A percentile compares a stretch with the other conserved stretches of the same genome.
phyloP scores from a whole-genome alignment of 2,888 invertebrate species.

The Globia sparganii region DNA sequence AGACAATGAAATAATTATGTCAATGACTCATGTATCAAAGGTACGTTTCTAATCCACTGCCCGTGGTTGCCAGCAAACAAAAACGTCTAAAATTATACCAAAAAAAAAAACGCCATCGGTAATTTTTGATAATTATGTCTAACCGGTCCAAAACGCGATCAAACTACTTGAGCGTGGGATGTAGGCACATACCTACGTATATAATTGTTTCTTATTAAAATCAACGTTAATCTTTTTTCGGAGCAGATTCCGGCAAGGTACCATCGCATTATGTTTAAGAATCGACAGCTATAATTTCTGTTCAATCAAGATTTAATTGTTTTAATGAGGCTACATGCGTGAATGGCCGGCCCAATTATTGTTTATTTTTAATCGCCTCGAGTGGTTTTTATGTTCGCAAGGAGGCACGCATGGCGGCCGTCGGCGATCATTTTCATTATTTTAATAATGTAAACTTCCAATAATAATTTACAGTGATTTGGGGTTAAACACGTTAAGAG shows the following conservation, averaged over 20 bases:
- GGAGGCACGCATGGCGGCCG: slow-evolving; percentile 88
- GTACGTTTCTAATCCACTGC: slow-evolving; percentile 67
- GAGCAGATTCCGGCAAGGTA: slow-evolving; percentile 87
- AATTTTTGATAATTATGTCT: slow-evolving; percentile 89
- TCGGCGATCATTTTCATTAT: slow-evolving; percentile 90
- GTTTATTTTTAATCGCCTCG: slow-evolving; percentile 91
- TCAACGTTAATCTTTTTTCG: slow-evolving; percentile 90
- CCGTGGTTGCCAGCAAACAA: slow-evolving; percentile 71
- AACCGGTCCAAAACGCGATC: slow-evolving; percentile 83
- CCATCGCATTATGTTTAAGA: slow-evolving; percentile 89
- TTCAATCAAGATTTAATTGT: slow-evolving; percentile 91
- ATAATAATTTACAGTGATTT: slow-evolving; percentile 91
- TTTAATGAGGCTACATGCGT: slow-evolving; percentile 91
- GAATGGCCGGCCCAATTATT: slow-evolving; percentile 90
- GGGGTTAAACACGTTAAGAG: slow-evolving; percentile 90
- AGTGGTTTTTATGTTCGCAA: slow-evolving; percentile 90
- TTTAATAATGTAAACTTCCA: slow-evolving; percentile 91
- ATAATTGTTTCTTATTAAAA: slow-evolving; percentile 91
- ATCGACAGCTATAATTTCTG: slow-evolving; percentile 91
- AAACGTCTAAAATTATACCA: slow-evolving; percentile 82
- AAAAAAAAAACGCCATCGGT: slow-evolving; percentile 83
- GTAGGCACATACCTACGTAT: slow-evolving; percentile 84
- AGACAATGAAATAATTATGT: slow-evolving; percentile 37
- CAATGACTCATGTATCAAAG: slow-evolving; percentile 61
- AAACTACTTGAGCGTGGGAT: slow-evolving; percentile 88